Percentiles rank a stretch among this genome's conserved stretches.
Evolutionary conservation across 1,140 invertebrate species (phyloP).

Genomic region (Radopholus similis): DNA sequence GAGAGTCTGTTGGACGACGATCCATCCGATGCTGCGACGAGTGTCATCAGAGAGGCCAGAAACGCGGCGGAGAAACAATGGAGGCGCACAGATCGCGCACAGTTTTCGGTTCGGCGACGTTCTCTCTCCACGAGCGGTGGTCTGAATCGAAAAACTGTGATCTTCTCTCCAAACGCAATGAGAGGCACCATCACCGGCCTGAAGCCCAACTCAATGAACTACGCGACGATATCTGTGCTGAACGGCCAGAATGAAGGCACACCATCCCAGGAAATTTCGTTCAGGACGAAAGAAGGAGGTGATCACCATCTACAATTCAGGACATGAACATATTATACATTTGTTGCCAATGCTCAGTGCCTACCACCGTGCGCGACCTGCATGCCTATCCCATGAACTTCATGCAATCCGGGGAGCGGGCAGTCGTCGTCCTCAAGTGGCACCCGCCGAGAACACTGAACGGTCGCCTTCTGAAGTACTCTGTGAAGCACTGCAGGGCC

Average conservation of each 20-base stretch:
- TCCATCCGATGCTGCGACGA: background rate
- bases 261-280: slow-evolving; percentile 75
- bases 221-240: slow-evolving; percentile 74
- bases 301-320: no score
- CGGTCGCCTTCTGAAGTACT: slow-evolving; percentile 84
- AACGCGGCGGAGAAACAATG: background rate
- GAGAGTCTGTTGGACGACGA: slow-evolving; percentile 19
- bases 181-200: slow-evolving; percentile 76
- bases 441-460: slow-evolving; percentile 85
- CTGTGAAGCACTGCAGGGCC: slow-evolving; percentile 65
- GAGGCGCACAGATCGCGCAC: background rate
- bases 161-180: slow-evolving; percentile 65
- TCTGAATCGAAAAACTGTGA: slow-evolving; percentile 18
- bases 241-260: slow-evolving; percentile 86
- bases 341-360: slow-evolving; percentile 40
- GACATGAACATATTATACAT: no score
- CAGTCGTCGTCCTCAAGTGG: slow-evolving; percentile 68
- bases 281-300: slow-evolving; percentile 84
- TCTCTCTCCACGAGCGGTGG: slow-evolving; percentile 8
- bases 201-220: slow-evolving; percentile 82
- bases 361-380: slow-evolving; percentile 49
- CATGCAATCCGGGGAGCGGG: slow-evolving; percentile 37
- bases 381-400: slow-evolving; percentile 56
- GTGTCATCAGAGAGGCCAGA: background rate
- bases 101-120: background rate